phyloP scores from a whole-genome alignment of 37 sponge, comb jelly and placozoan genomes.

The Tethya wilhelma region DNA sequence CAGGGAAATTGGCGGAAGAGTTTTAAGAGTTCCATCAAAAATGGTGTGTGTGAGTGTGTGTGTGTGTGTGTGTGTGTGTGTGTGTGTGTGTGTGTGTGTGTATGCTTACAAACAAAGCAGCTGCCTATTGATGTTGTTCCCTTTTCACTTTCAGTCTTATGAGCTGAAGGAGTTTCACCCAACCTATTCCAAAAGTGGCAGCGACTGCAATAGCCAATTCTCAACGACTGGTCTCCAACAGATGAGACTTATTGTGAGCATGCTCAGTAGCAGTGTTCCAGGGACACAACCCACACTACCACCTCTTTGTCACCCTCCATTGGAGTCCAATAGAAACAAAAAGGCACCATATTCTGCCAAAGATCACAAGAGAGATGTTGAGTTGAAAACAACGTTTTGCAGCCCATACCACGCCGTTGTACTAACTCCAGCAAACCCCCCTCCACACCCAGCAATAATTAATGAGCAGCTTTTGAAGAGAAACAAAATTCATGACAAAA shows the following conservation, averaged over 20 bases:
- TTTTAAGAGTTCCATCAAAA: constrained; percentile 24
- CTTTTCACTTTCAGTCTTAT: constrained; percentile 29
- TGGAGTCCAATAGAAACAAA: background rate
- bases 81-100: constrained; percentile 16
- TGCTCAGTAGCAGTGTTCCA: constrained; percentile 15
- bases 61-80: constrained; percentile 17
- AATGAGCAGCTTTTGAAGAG: background rate
- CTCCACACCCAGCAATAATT: constrained; percentile 20
- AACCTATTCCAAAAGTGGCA: background rate
- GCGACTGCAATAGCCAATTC: background rate
- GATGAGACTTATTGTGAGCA: constrained; percentile 35
- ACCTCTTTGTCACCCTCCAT: constrained; percentile 6
- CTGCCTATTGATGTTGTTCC: background rate
- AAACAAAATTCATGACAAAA: background rate
- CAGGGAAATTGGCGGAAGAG: constrained; percentile 2
- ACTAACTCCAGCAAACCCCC: constrained; percentile 8
- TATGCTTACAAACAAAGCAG: background rate
- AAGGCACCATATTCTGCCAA: background rate
- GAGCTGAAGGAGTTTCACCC: constrained; percentile 49
- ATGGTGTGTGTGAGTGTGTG: constrained; percentile 19
- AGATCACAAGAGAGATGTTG: constrained; percentile 37
- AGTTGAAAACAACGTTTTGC: constrained; percentile 17
- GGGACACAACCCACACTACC: constrained; percentile 8
- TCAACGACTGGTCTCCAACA: constrained; percentile 27
- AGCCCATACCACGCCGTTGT: background rate